Conservation (phyloP, 1,140 invertebrate species). For the Brachionus manjavacas region DNA sequence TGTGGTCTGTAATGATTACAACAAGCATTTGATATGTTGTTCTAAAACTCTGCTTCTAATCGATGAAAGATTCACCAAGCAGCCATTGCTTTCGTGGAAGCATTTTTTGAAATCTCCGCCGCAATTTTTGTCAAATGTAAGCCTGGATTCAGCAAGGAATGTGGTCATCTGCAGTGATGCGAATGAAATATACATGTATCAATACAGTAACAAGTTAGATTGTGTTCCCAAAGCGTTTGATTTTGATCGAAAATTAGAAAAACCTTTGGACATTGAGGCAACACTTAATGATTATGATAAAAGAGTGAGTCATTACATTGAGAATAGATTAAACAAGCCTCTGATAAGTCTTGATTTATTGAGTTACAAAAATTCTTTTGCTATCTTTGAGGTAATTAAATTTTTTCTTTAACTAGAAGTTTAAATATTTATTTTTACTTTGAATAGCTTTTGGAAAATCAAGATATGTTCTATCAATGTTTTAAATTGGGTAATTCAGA, state of each 20-base stretch:
- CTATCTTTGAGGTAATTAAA: background rate
- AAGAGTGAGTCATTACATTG: background rate
- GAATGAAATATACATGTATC: background rate
- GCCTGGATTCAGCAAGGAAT: background rate
- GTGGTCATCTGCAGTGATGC: background rate
- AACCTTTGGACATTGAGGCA: background rate
- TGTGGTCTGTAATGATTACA: background rate
- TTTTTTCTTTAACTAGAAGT: background rate
- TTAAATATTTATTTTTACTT: background rate
- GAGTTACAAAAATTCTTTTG: background rate
- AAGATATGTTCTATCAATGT: background rate
- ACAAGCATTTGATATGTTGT: background rate
- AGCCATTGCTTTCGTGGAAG: slow-evolving; percentile 19
- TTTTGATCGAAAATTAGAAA: background rate
- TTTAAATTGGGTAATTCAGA: background rate
- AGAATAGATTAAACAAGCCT: slow-evolving; percentile 18
- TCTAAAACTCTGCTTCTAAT: slow-evolving; percentile 18
- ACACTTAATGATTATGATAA: background rate
- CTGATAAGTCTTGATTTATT: slow-evolving; percentile 1
- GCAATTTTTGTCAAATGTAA: background rate
- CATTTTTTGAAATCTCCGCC: background rate
- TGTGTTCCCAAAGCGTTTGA: background rate
- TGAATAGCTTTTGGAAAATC: background rate
- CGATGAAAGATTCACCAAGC: slow-evolving; percentile 26
- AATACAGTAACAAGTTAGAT: background rate